phyloP scores from a whole-genome alignment of 2,888 invertebrate species.

The Nemotelus nigrinus region DNA sequence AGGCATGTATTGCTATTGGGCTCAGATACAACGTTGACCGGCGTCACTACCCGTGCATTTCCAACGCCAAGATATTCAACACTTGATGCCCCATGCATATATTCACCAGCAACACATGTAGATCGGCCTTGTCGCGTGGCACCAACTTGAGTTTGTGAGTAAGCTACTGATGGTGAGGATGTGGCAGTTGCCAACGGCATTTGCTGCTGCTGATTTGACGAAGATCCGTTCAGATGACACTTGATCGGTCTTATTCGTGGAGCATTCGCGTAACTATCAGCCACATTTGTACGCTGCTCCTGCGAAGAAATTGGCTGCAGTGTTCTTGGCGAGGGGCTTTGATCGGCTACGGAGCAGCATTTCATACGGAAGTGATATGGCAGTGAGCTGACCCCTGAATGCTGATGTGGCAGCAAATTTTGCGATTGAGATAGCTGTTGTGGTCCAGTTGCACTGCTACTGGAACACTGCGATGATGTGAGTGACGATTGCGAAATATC shows the following conservation, averaged over 20 bases:
- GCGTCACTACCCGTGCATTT: conserved; percentile 55
- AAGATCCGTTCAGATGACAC: conserved; percentile 42
- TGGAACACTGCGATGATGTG: conserved; percentile 50
- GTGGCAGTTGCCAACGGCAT: conserved; percentile 4
- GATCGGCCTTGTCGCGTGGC: conserved; percentile 31
- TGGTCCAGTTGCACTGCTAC: conserved; percentile 35
- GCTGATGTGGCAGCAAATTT: conserved; percentile 27
- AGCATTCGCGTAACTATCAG: conserved; percentile 58
- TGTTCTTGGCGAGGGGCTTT: conserved; percentile 18
- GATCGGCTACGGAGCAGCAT: conserved; percentile 56
- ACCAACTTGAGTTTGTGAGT: conserved; percentile 17
- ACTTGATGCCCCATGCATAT: conserved; percentile 54
- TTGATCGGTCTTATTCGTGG: conserved; percentile 55
- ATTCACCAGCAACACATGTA: conserved; percentile 52
- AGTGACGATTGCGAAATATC: conserved; percentile 53
- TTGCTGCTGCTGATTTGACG: conserved; percentile 21
- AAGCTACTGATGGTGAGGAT: background rate
- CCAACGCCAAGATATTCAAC: conserved; percentile 55
- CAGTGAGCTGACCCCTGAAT: conserved; percentile 54
- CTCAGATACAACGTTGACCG: conserved; percentile 54
- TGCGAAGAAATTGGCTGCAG: conserved; percentile 45
- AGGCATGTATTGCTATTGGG: conserved; percentile 58
- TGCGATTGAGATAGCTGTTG: conserved; percentile 15
- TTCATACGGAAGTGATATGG: conserved; percentile 62
- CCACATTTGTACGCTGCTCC: conserved; percentile 49